These are phyloP conservation scores for Serranus cabrilla DNA, from an alignment of 2,797 vertebrate genomes.

Conservation along the genomic window DNA sequence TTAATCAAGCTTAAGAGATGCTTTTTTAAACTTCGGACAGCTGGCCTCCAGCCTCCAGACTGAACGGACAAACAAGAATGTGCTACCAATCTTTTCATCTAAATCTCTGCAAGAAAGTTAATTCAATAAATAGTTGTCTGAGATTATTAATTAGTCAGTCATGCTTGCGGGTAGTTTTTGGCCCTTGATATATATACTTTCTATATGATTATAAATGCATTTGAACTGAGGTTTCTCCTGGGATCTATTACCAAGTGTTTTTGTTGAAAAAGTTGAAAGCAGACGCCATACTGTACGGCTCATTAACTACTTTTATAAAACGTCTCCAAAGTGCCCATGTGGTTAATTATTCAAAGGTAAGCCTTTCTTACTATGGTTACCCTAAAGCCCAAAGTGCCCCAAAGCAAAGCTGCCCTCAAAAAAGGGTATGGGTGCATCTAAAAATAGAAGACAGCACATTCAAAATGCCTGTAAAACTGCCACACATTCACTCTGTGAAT, in stretches of 20 bases:
- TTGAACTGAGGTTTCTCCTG: constrained; percentile 12
- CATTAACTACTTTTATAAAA: constrained; percentile 43
- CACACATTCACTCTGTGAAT: constrained; percentile 44
- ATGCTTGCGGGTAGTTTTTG: background rate
- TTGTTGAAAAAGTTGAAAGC: constrained; percentile 30
- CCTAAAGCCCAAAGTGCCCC: constrained; percentile 14
- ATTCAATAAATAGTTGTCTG: background rate
- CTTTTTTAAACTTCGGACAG: constrained; percentile 9
- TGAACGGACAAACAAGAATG: background rate
- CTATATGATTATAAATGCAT: constrained; percentile 13
- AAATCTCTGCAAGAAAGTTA: background rate
- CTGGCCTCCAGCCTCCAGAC: constrained; percentile 12
- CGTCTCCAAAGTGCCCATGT: constrained; percentile 28
- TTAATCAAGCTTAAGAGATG: constrained; percentile 2
- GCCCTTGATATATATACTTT: constrained; percentile 4
- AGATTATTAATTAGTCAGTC: background rate
- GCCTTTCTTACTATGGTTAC: constrained; percentile 15
- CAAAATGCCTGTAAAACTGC: constrained; percentile 34
- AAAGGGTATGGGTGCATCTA: background rate
- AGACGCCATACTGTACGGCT: constrained; percentile 21
- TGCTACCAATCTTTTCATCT: background rate
- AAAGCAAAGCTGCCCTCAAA: constrained; percentile 12
- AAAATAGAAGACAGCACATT: constrained; percentile 38
- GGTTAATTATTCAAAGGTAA: constrained; percentile 55
- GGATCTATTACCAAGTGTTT: constrained; percentile 33